Conservation (phyloP, 2,888 invertebrate species). For the Eurois occulta region DNA sequence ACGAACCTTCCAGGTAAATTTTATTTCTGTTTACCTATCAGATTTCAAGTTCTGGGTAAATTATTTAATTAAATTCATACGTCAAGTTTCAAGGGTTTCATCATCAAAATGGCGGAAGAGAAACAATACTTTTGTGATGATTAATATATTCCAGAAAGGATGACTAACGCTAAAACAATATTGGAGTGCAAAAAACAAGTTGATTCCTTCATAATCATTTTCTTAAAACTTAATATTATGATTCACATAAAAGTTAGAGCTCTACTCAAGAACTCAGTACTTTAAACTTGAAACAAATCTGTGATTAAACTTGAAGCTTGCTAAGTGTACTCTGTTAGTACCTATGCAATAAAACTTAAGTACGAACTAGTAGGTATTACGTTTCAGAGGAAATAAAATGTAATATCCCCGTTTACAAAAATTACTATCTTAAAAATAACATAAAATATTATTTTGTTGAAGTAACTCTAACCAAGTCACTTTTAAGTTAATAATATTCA, state of each 20-base stretch:
- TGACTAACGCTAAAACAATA: conserved; percentile 22
- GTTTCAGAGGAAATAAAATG: conserved; percentile 38
- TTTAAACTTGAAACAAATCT: conserved; percentile 13
- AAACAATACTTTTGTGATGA: conserved; percentile 36
- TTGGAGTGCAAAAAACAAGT: neutral
- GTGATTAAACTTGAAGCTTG: neutral
- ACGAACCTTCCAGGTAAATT: conserved; percentile 6
- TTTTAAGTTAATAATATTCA: conserved; percentile 28
- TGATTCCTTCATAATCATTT: neutral
- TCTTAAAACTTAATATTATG: conserved; percentile 8
- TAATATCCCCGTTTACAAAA: neutral
- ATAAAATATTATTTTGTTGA: conserved; percentile 27
- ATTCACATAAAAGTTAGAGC: neutral
- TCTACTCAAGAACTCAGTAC: neutral
- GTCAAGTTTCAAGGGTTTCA: conserved; percentile 22
- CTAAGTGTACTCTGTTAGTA: neutral
- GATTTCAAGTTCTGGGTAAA: conserved; percentile 22
- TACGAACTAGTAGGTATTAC: conserved; percentile 27
- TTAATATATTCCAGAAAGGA: conserved; percentile 21
- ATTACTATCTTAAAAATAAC: conserved; percentile 24
- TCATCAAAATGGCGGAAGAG: conserved; percentile 29
- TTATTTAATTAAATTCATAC: conserved; percentile 11
- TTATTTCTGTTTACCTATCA: conserved; percentile 14
- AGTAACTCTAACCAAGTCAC: conserved; percentile 21
- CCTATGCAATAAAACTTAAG: neutral